Evolutionary conservation across 2,113 vertebrate genomes (phyloP), one percentile per base, ranked within the genome.

Genomic region (Lepus timidus): DNA sequence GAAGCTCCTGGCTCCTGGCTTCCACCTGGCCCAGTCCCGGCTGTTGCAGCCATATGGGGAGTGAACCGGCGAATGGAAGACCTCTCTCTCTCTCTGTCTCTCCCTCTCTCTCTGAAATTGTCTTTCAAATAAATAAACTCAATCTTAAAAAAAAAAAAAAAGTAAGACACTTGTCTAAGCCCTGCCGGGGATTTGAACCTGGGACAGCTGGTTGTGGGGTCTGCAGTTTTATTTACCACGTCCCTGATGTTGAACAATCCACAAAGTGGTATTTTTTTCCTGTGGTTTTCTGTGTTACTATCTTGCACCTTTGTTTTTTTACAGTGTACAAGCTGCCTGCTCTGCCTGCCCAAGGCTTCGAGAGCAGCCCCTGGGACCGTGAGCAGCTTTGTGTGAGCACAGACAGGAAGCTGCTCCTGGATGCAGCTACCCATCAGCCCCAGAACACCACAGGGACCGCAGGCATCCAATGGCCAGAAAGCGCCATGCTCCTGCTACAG

Each of bases 341-440:
- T 36, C 55, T 33, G 9, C 51, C 61, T 29, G 52, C 14, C 61
- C 16, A 9, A 1, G 44, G 65, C 9, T 83, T 84, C 13, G 14
- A 31, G 6, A 51, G 39, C 58, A 7, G 25, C 23, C 33, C 20
- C 33, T 14, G 29, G 6, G 31, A 25, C 8, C 17, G 23, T 71
- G 29, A 8, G 13, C 64, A 4, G 3, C 25, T 29, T 11, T 0
- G 9, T 16, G 52, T 23, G 16, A 73, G n/a, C 14, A 1, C 44
- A 73, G 61, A 76, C 0, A 10, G 1, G 79, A 1, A 2, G 51
- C 16, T 51, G n/a, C 22, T 70, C 33, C 1, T 0, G 27, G 9
- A 0, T 1, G 51, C 33, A 70, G 19, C 11, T 11, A 22, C 36
- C 16, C 22, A 25, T 33, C 44, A 51, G 33, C 27, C 33, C 29